Base-by-base conservation (phyloP, 2,888 invertebrate genomes). In the Brachynemurus nebulosus region DNA sequence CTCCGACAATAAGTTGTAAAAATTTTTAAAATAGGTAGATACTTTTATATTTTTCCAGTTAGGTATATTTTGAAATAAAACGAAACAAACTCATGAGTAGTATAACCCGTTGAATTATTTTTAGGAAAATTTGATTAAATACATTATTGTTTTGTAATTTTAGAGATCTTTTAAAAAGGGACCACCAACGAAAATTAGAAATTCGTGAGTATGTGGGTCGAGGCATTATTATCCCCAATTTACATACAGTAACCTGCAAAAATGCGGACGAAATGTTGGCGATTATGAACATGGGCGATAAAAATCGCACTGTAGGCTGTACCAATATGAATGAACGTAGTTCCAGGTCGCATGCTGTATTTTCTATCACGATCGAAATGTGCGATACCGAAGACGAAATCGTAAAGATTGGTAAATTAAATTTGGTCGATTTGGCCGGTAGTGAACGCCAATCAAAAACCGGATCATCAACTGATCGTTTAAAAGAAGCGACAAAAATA, bases 271-370 rank as follows among this genome's bases (percentile, higher is more conserved):
- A 98, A 67, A 96, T 99, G 72, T 76, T 89, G 52, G 81, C 85
- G 55, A 81, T 95, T 35, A 93, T 98, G 96, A 78, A 79, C 53
- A 72, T 82, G 36, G 98, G 98, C 41, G 93, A 96, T 66, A 77
- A 81, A 55, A 89, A 93, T 67, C 78, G 98, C 55, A 89, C 93
- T n/a, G 84, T 93, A 40, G 97, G 86, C 19, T 81, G 89, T 49
- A 96, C 95, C 42, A 89, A 95, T 63, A 96, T 96, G 95, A 98
- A 99, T 69, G 92, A 93, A 64, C 95, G 96, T 66, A 95, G 93
- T 56, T 95, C 95, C 27, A 71, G 97, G 50, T 93, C 93, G 38
- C 98, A 99, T 69, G 97, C 98, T 44, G 96, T 98, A 52, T 97
- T 99, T 66, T 86, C 96, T 63, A 90, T 99, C 54, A 93, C 93